Percentiles rank a stretch among this genome's conserved stretches.
These are phyloP conservation scores for Gorilla gorilla DNA, from an alignment of 2,113 vertebrate genomes.

Conservation along the genomic window DNA sequence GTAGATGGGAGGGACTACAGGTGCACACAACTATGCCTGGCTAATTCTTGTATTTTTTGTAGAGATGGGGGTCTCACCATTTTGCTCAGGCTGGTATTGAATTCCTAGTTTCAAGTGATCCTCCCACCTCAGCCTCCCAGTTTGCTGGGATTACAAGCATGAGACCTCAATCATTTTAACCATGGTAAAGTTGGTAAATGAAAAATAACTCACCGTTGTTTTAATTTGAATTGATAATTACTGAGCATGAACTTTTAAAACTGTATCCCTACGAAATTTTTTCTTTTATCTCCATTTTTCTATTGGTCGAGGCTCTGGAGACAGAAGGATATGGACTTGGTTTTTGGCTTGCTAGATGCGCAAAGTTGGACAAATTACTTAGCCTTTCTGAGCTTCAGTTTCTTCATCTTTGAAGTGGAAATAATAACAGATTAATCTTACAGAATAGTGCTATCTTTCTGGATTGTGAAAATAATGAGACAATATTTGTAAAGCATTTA, in stretches of 20 bases:
- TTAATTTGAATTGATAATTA: not conserved
- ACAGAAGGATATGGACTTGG: not conserved
- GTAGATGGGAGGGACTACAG: not conserved
- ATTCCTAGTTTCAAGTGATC: not conserved
- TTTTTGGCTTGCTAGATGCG: not conserved
- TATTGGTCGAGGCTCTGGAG: not conserved
- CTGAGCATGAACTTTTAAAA: not conserved
- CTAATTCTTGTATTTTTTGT: not conserved
- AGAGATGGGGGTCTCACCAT: not conserved
- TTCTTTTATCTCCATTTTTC: not conserved
- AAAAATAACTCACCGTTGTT: not conserved
- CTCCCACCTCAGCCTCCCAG: not conserved
- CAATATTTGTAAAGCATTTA: not conserved
- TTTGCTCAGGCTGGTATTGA: not conserved
- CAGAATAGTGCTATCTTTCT: not conserved
- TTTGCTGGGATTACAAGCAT: not conserved
- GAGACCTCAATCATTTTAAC: not conserved
- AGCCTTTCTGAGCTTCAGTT: not conserved
- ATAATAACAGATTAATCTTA: not conserved
- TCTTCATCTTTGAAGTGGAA: constrained; percentile 4
- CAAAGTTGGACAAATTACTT: not conserved
- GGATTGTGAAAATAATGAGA: not conserved
- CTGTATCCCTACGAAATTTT: not conserved
- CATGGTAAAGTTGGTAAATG: not conserved
- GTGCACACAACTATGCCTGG: not conserved